Evolutionary conservation across 2,113 vertebrate genomes (phyloP).

Genomic region (Scolopax mira): DNA sequence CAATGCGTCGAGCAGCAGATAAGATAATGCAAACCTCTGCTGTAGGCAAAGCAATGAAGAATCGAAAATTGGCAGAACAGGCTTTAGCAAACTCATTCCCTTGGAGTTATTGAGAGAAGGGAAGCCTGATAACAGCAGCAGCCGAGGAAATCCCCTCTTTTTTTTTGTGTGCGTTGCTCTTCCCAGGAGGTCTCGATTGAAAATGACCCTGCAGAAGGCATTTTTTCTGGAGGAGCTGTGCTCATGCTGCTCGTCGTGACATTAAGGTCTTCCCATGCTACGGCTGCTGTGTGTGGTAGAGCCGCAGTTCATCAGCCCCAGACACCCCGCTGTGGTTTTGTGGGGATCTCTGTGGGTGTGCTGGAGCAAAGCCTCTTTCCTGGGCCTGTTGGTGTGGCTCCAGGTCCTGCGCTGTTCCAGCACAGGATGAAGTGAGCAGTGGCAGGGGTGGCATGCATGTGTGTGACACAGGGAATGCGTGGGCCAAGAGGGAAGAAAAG

Average conservation of each 20-base stretch:
- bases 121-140: background rate
- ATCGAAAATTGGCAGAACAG: background rate
- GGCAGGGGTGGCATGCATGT: background rate
- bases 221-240: background rate
- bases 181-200: background rate
- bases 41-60: background rate
- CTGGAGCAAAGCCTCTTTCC: background rate
- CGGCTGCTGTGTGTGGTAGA: background rate
- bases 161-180: background rate
- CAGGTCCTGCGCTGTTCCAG: background rate
- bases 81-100: background rate
- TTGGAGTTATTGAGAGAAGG: background rate
- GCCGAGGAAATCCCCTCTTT: background rate
- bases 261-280: background rate
- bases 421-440: background rate
- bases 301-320: background rate
- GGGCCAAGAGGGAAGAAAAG: background rate
- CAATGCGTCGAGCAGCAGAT: background rate
- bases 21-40: background rate
- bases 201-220: background rate
- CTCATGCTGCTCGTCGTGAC: background rate
- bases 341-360: background rate
- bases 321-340: background rate
- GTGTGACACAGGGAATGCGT: background rate
- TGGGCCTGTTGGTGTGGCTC: fast-evolving